phyloP scores from a whole-genome alignment of 2,113 vertebrate genomes.

The Martes martes region DNA sequence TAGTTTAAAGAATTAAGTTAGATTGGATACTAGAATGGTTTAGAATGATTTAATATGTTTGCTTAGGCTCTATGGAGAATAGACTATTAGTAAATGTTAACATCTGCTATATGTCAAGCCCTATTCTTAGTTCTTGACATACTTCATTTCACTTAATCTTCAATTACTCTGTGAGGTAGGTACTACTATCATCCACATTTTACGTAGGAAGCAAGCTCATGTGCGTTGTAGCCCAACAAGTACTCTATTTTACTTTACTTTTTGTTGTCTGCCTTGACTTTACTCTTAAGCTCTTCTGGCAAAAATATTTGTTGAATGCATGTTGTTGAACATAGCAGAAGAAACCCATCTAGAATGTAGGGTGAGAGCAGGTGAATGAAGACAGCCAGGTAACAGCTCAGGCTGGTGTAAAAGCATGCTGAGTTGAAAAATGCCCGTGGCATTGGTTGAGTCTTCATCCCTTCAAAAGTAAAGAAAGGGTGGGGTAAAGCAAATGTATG shows the following conservation, averaged over 20 bases:
- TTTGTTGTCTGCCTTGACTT: background rate
- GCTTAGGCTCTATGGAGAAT: background rate
- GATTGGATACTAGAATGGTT: background rate
- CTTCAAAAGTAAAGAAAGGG: background rate
- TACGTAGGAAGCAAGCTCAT: background rate
- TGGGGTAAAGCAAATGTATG: background rate
- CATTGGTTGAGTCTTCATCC: background rate
- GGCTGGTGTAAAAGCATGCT: background rate
- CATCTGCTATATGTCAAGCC: background rate
- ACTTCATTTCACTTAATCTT: background rate
- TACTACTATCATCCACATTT: background rate
- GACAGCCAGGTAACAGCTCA: background rate
- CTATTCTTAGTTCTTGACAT: background rate
- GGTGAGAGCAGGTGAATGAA: background rate
- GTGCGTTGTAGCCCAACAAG: background rate
- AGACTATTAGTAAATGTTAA: background rate
- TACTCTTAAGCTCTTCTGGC: background rate
- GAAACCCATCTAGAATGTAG: background rate
- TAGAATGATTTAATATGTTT: background rate
- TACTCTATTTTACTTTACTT: background rate
- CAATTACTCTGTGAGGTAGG: background rate
- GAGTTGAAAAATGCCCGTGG: background rate
- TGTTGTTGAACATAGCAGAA: background rate
- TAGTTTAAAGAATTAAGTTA: background rate
- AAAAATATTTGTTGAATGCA: background rate